Evolutionary conservation across 2,888 invertebrate species (phyloP), one percentile per base, ranked within the genome.

Genomic region (Caenorhabditis afra): DNA sequence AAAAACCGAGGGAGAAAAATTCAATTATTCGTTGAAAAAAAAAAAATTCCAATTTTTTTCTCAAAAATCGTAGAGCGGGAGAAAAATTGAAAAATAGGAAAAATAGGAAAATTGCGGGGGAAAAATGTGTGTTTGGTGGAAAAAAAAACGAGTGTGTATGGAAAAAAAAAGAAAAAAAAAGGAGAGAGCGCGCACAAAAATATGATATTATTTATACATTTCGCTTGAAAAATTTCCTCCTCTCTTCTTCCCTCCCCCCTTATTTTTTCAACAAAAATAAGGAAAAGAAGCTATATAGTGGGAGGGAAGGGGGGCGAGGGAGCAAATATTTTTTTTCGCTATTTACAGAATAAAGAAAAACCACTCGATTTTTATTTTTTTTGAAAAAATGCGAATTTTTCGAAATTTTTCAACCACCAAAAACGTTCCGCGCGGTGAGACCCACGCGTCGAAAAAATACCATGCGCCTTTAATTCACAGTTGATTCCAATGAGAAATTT

Each of bases 121-220:
- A 23, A 49, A 29, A 29, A 29, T 29, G 29, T 29, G 29, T 29
- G 29, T 29, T 29, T 41, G 14, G 12, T 41, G 41, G 12, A 41
- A 41, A 41, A 41, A 41, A 41, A 41, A 41, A 11, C 2, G 41
- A 4, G 41, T 41, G 41, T 41, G 11, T 41, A 11, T 41, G 41
- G 41, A 11, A 29, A 29, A 49, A 18, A 39, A 52, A 52, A 1
- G 8, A n/a, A 22, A 37, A 35, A 49, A 59, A 45, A 23, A 3
- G 29, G 29, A 29, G 29, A 29, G 41, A 10, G 41, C 10, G 16
- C 37, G 20, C 29, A 52, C 29, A 35, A 52, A 68, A 68, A 68
- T 68, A 68, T 68, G 61, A 68, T 68, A 68, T 68, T 68, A 68
- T 68, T 68, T 68, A 68, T 68, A 68, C 68, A 68, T 68, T 68